phyloP scores from a whole-genome alignment of 2,888 invertebrate species.

The Chrysolina oricalcia region DNA sequence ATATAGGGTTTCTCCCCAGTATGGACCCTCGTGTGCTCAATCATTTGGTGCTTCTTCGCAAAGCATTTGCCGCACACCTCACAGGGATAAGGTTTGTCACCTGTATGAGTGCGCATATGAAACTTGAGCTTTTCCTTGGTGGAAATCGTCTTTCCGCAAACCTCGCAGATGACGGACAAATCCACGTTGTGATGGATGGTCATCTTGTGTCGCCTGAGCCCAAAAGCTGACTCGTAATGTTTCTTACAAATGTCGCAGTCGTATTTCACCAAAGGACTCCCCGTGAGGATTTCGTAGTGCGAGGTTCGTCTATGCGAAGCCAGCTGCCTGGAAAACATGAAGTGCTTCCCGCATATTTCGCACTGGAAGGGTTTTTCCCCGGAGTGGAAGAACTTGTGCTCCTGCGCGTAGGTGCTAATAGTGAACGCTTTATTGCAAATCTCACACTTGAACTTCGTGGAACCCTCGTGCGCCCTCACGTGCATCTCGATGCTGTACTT shows the following conservation, averaged over 20 bases:
- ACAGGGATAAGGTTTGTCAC: constrained; percentile 61
- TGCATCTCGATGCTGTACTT: constrained; percentile 67
- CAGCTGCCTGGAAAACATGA: constrained; percentile 72
- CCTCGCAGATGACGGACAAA: constrained; percentile 68
- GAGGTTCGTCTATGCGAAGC: constrained; percentile 70
- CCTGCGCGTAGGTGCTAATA: constrained; percentile 58
- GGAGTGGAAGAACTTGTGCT: constrained; percentile 63
- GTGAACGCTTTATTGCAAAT: constrained; percentile 66
- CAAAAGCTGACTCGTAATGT: constrained; percentile 65
- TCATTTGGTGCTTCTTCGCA: constrained; percentile 54
- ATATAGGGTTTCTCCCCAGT: constrained; percentile 61
- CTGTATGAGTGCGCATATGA: constrained; percentile 62
- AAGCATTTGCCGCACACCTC: constrained; percentile 57
- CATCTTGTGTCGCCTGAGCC: constrained; percentile 68
- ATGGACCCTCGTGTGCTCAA: constrained; percentile 60
- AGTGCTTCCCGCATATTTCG: constrained; percentile 73
- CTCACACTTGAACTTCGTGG: constrained; percentile 64
- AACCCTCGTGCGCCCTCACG: constrained; percentile 69
- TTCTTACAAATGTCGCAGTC: constrained; percentile 72
- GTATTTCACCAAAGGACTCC: constrained; percentile 64
- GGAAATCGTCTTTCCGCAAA: constrained; percentile 60
- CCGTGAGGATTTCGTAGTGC: constrained; percentile 70
- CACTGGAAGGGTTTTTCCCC: constrained; percentile 72
- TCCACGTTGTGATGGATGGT: constrained; percentile 66
- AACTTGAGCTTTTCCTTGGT: constrained; percentile 58